Conservation (phyloP, 2,113 vertebrate species). For the Caranx ignobilis region DNA sequence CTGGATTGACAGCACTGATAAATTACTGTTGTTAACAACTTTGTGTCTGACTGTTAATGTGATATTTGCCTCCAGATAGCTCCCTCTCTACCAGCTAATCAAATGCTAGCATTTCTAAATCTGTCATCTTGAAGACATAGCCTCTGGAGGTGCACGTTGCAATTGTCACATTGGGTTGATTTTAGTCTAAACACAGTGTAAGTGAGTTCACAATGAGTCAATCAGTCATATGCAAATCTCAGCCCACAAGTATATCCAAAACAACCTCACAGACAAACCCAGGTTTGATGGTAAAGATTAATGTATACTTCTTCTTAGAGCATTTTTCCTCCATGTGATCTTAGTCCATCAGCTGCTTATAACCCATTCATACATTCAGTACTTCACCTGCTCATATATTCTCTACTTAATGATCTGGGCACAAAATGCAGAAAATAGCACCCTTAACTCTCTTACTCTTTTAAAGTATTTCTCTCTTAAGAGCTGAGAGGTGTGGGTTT, state of each 20-base stretch:
- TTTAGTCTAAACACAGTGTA: too few species aligned
- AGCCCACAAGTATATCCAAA: background rate
- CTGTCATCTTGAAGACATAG: too few species aligned
- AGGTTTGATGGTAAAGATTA: background rate
- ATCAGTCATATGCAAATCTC: too few species aligned
- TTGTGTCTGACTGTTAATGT: too few species aligned
- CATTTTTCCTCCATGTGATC: background rate
- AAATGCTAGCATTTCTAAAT: too few species aligned
- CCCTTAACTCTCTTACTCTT: background rate
- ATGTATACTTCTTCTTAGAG: background rate
- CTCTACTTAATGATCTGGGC: background rate
- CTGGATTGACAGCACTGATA: too few species aligned
- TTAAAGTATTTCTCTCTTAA: background rate
- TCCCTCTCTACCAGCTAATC: too few species aligned
- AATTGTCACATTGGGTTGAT: too few species aligned
- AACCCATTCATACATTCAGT: background rate
- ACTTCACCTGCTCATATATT: background rate
- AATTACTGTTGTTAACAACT: too few species aligned
- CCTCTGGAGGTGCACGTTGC: too few species aligned
- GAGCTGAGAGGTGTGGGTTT: background rate
- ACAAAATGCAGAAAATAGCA: slow-evolving; percentile 8
- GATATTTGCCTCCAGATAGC: too few species aligned
- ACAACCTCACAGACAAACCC: background rate
- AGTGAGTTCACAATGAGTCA: too few species aligned
- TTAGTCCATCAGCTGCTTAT: background rate